Evolutionary conservation across 2,113 vertebrate genomes (phyloP).

Genomic region (Lycaon pictus): DNA sequence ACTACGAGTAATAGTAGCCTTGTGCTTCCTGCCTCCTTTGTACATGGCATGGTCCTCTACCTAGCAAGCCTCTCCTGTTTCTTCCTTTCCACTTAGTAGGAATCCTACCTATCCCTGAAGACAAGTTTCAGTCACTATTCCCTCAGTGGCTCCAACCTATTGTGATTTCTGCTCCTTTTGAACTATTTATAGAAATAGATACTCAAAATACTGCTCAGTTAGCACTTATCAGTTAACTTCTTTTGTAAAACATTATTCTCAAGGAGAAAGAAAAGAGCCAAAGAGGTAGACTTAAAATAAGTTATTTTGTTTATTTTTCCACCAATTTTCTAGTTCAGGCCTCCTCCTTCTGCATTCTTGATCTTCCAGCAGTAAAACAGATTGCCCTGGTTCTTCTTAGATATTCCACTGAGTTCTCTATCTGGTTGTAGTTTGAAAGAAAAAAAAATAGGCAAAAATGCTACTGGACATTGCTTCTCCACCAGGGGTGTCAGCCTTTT

Average conservation of each 20-base stretch:
- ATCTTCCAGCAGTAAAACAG: neutral
- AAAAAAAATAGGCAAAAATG: neutral
- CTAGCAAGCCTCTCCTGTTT: neutral
- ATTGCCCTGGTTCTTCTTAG: neutral
- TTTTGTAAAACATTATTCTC: neutral
- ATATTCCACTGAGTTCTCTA: neutral
- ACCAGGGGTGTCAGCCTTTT: neutral
- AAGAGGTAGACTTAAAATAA: neutral
- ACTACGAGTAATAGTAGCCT: neutral
- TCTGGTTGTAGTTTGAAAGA: neutral
- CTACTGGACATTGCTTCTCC: neutral
- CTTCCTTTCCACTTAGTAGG: neutral
- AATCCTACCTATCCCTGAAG: neutral
- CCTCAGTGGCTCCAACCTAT: neutral
- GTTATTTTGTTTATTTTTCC: neutral
- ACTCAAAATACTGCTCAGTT: neutral
- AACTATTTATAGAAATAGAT: neutral
- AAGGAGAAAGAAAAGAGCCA: neutral
- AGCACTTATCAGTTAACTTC: neutral
- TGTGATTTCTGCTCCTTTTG: neutral
- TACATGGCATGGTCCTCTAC: neutral
- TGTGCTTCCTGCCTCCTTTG: neutral
- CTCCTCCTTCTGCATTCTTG: neutral
- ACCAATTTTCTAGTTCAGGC: neutral
- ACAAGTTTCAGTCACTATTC: neutral